Evolutionary conservation across 2,888 invertebrate species (phyloP).

Genomic region (Ametastegia equiseti): DNA sequence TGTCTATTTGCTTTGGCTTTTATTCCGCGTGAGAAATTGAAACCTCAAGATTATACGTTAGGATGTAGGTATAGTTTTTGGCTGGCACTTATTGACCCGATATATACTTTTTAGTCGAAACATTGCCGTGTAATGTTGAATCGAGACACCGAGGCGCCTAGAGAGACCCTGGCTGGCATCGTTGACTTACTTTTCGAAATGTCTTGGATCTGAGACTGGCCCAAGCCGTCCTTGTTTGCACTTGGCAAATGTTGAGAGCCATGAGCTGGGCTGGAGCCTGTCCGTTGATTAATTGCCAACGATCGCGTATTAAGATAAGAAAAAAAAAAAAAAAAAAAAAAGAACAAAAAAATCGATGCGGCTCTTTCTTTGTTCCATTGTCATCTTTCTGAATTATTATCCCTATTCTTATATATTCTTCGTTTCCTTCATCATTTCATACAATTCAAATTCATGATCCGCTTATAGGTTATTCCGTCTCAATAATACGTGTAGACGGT

Average conservation of each 20-base stretch:
- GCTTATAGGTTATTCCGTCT: too few relatives aligned
- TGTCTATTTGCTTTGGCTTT: neutral
- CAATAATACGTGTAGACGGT: too few relatives aligned
- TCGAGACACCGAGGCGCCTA: constrained; percentile 34
- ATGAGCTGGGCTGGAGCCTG: constrained; percentile 11
- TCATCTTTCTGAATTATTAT: too few relatives aligned
- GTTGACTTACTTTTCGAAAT: neutral
- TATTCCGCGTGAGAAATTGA: constrained; percentile 16
- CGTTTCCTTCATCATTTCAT: too few relatives aligned
- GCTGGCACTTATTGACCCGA: constrained; percentile 10
- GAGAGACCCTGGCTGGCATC: neutral
- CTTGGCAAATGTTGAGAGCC: constrained; percentile 41
- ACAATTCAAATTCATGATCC: too few relatives aligned
- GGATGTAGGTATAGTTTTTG: constrained; percentile 6
- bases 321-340: too few relatives aligned
- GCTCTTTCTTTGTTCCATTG: neutral
- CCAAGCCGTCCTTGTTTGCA: constrained; percentile 43
- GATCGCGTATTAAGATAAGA: constrained; percentile 23
- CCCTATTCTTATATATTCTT: too few relatives aligned
- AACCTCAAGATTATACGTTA: constrained; percentile 11
- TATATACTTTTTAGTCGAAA: constrained; percentile 24
- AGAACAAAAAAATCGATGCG: constrained; percentile 22
- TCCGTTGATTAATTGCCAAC: constrained; percentile 32
- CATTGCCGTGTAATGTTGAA: constrained; percentile 32
- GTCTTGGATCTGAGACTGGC: neutral